A percentile compares a stretch with the other conserved stretches of the same genome.
phyloP scores from a whole-genome alignment of 1,140 invertebrate species.

The Drosophila eugracilis region DNA sequence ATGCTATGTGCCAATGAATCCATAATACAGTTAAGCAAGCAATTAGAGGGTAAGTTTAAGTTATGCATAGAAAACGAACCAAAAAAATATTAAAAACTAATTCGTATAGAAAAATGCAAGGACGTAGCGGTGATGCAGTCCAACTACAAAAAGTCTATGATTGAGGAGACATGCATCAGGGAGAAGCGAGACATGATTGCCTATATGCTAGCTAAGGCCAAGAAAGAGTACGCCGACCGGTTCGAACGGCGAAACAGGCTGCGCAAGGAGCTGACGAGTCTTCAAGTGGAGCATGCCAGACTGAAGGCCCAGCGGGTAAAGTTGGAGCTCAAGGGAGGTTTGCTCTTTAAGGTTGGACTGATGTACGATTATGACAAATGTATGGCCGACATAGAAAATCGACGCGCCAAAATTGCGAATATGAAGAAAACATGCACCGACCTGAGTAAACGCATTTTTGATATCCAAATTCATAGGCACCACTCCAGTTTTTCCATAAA shows the following conservation, averaged over 20 bases:
- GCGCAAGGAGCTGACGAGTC: conserved; percentile 15
- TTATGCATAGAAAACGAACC: no score
- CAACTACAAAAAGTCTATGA: conserved; percentile 38
- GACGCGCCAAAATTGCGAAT: not conserved
- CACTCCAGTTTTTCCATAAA: not conserved
- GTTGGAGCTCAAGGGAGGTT: conserved; percentile 21
- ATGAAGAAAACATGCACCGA: conserved; percentile 7
- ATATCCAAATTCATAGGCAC: not conserved
- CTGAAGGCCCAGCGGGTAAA: conserved; percentile 13
- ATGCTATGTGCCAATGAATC: conserved; percentile 22
- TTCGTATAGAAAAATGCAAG: conserved; percentile 23
- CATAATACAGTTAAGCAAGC: conserved; percentile 28
- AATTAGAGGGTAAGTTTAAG: conserved; percentile 19
- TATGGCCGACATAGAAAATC: conserved; percentile 4
- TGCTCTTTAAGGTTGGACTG: conserved; percentile 21
- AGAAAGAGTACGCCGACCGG: not conserved
- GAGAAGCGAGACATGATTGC: conserved; percentile 38
- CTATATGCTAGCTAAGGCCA: conserved; percentile 9
- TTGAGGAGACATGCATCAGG: conserved; percentile 37
- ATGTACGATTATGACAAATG: conserved; percentile 44
- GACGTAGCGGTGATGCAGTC: conserved; percentile 30
- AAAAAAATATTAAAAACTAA: no score
- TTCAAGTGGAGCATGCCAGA: conserved; percentile 15
- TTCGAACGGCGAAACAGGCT: conserved; percentile 7
- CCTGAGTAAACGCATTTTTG: not conserved